Conservation (phyloP, 92 coral and sea anemone genomes). For the Epizoanthus ramosus region DNA sequence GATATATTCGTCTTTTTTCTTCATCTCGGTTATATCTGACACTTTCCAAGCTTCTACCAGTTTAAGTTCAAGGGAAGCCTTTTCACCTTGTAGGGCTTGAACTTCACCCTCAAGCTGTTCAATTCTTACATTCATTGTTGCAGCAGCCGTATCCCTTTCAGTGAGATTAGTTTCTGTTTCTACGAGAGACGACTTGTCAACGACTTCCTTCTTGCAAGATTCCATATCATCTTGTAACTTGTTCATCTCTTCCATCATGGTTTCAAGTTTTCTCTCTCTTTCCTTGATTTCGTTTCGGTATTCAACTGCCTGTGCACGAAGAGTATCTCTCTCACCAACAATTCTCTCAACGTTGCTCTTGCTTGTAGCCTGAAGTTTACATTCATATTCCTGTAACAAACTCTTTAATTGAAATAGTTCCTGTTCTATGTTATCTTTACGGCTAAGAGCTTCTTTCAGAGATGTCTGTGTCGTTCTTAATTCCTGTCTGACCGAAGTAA, state of each 20-base stretch:
- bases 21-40: not conserved
- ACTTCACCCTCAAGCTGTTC: constrained; percentile 9
- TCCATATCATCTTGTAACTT: not conserved
- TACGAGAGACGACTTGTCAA: not conserved
- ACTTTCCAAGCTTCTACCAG: not conserved
- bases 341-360: not conserved
- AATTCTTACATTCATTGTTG: not conserved
- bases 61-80: constrained; percentile 3
- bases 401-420: constrained; percentile 1
- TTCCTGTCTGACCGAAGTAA: constrained; percentile 9
- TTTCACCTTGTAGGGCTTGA: not conserved
- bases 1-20: not conserved
- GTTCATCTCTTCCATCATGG: not conserved
- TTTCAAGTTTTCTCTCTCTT: not conserved
- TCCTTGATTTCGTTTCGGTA: constrained; percentile 14
- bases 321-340: constrained; percentile 11
- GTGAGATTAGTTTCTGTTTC: not conserved
- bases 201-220: not conserved
- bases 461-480: not conserved
- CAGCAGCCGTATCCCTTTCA: not conserved
- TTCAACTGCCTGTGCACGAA: constrained; percentile 26
- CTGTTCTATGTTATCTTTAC: constrained; percentile 8
- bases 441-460: not conserved
- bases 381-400: not conserved
- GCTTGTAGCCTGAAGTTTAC: not conserved